Evolutionary conservation across 2,113 vertebrate species (phyloP), one percentile per base, ranked within the genome.

Genomic region (Callionymus lyra): DNA sequence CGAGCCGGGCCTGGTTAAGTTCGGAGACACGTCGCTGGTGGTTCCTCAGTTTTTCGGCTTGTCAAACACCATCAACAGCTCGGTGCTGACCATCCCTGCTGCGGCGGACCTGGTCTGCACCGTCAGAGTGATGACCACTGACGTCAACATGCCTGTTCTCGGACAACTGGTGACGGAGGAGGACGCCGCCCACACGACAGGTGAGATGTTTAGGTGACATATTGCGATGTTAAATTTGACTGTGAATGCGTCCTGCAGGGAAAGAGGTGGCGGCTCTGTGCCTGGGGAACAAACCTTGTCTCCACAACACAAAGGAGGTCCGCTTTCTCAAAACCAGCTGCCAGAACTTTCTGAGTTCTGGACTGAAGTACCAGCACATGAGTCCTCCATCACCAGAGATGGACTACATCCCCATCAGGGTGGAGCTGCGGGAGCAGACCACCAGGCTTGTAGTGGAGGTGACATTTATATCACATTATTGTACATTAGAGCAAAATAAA

Each of bases 301-400:
- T 47, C 12, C 41, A 68, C 14, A 10, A 54, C 10, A 58, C 70
- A 38, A 77, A 65, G 21, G 72, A 76, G 44, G 59, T 81, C 1
- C n/a, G 18, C 1, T 69, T 72, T 42, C 44, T 86, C 41, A 85
- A 88, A 48, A 53, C 71, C 31, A 60, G 68, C 63, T 89, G 79
- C 55, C 68, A 74, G 31, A 76, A 74, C 55, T 88, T 89, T 68
- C 77, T 85, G 16, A 61, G 43, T 50, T 69, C 77, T 1, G 60
- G 57, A 10, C 67, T 89, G 53, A 67, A 41, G 65, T 88, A 86
- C 47, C 75, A 82, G 53, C 79, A 87, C 53, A 65, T 86, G 37
- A 80, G 59, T 6, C 74, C 79, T 1, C 79, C 80, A 0, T 84
- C 82, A 3, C 81, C 80, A 1, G 68, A 83, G 49, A 68, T 70